Percentiles rank a stretch among this genome's conserved stretches.
Evolutionary conservation across 2,113 vertebrate species (phyloP).

Genomic region (Tilapia sparmanii): DNA sequence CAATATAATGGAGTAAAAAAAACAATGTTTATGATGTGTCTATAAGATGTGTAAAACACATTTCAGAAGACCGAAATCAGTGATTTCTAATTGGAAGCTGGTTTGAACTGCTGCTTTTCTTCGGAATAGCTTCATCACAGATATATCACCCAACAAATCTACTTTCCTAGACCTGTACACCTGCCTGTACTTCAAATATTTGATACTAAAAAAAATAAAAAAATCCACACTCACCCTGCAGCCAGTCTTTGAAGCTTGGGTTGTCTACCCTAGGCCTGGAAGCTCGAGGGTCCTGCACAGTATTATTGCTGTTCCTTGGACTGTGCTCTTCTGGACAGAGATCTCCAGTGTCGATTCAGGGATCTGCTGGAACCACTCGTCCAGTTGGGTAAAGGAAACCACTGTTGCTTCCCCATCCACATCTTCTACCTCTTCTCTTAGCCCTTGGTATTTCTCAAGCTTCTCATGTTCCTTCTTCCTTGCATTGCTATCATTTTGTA

Average conservation of each 20-base stretch:
- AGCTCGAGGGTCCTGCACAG: not conserved
- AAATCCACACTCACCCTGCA: not conserved
- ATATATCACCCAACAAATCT: not conserved
- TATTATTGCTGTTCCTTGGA: not conserved
- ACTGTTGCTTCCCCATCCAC: not conserved
- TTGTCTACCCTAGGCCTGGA: not conserved
- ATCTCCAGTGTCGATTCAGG: not conserved
- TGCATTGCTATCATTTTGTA: not conserved
- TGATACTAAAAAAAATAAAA: not conserved
- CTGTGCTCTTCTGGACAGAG: not conserved
- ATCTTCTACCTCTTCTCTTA: not conserved
- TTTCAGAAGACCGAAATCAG: not conserved
- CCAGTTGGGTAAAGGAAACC: not conserved
- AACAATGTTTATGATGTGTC: not conserved
- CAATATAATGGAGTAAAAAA: not conserved
- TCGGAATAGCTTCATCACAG: not conserved
- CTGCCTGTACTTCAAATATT: not conserved
- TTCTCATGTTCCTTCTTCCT: not conserved
- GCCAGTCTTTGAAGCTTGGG: not conserved
- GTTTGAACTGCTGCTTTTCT: not conserved
- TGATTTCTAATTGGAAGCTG: not conserved
- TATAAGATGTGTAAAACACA: not conserved
- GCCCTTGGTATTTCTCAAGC: not conserved
- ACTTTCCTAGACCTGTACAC: not conserved
- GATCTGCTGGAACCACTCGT: not conserved